Percentiles rank a stretch among this genome's conserved stretches.
phyloP scores from a whole-genome alignment of 2,113 vertebrate genomes.

The Pandion haliaetus region DNA sequence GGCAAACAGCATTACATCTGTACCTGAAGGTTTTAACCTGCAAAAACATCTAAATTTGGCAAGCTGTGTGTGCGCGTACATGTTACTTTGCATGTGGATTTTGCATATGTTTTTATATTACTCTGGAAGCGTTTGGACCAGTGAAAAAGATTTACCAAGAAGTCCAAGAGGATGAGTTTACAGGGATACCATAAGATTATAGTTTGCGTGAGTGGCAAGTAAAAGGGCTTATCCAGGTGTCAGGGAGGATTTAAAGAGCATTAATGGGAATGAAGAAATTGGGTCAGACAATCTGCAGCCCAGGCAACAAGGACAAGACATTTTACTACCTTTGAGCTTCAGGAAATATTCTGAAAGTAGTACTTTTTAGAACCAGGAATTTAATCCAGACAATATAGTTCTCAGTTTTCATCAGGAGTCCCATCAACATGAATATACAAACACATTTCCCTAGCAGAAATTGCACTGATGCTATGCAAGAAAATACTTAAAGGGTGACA shows the following conservation, averaged over 20 bases:
- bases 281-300: not conserved
- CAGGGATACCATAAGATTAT: not conserved
- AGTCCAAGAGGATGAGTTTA: not conserved
- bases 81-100: not conserved
- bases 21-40: not conserved
- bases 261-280: constrained; percentile 17
- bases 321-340: not conserved
- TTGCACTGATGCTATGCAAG: not conserved
- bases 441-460: not conserved
- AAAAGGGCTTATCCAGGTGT: constrained; percentile 4
- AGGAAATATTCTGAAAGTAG: not conserved
- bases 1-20: not conserved
- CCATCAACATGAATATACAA: not conserved
- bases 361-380: not conserved
- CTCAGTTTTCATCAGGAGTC: not conserved
- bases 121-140: not conserved
- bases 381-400: not conserved
- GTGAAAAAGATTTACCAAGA: not conserved
- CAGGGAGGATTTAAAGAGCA: not conserved
- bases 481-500: not conserved
- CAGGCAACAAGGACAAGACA: not conserved
- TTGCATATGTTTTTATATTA: not conserved
- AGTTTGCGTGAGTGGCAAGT: not conserved
- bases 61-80: fast-evolving
- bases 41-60: not conserved